Base-by-base conservation (phyloP, 2,797 vertebrate genomes). In the Melanitta fusca region DNA sequence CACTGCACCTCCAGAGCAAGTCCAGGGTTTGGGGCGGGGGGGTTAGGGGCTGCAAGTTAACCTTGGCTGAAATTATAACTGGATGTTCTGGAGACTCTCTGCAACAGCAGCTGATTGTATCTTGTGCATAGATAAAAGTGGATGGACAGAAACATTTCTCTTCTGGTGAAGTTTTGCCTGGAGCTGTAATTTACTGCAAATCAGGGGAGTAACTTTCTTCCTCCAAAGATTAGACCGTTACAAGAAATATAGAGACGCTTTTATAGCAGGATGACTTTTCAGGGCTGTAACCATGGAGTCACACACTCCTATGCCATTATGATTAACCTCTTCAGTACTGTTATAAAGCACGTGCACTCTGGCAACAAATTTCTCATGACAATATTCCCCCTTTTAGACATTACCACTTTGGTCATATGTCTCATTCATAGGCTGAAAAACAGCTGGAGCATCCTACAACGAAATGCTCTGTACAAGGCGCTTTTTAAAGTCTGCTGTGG, bases 61-160 rank as follows among this genome's bases (percentile, higher is more conserved):
- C 91, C 93, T 95, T 93, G 93, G 78, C 30, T 74, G 58, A 94
- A 95, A 95, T 87, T 72, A 27, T 92, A 95, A 93, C 72, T 78
- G 75, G 81, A 77, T 32, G 84, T 93, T 79, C 91, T 57, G n/a
- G 60, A 73, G 83, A 85, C 41, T 91, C 92, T 95, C 83, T 87
- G 90, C 88, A 58, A 69, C 27, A 89, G 84, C 80, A 91, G 82
- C 78, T 82, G 94, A 80, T 87, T 87, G 53, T 91, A 82, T 90
- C 90, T 93, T 87, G 19, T 39, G 21, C 51, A 45, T 6, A 96
- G 93, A 87, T 94, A 95, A 92, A 96, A 91, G 54, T 13, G 18
- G 64, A 92, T 49, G 27, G 83, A 83, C 60, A 93, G 83, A 92
- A 89, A 80, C 3, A 2, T 85, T 95, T 87, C 68, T 91, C 28